These are phyloP conservation scores for Hypercompe scribonia DNA, from an alignment of 2,888 invertebrate species.

Conservation along the genomic window DNA sequence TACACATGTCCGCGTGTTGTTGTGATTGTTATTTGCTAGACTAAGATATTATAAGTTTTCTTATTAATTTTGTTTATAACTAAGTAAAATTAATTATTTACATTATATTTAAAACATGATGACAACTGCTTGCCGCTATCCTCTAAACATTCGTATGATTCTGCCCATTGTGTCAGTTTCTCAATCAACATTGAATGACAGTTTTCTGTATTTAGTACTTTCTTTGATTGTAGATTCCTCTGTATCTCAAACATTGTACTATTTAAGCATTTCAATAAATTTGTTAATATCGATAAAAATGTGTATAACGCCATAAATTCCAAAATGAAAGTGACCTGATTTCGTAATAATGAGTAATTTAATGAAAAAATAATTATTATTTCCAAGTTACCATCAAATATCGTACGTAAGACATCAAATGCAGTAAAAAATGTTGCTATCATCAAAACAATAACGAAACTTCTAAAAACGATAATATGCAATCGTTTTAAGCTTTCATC, in stretches of 20 bases:
- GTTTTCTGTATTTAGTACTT: not conserved
- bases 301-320: not conserved
- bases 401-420: not conserved
- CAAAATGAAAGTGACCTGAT: not conserved
- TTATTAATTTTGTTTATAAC: too few species aligned
- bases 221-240: not conserved
- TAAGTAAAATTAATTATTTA: too few species aligned
- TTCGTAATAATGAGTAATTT: not conserved
- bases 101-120: constrained; percentile 9
- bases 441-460: not conserved
- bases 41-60: too few species aligned
- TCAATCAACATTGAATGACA: not conserved
- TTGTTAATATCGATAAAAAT: not conserved
- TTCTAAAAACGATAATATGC: not conserved
- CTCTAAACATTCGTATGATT: constrained; percentile 2
- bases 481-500: not conserved
- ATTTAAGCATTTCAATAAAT: constrained; percentile 6
- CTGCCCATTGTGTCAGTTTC: constrained; percentile 8
- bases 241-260: not conserved
- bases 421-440: not conserved
- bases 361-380: not conserved
- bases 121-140: constrained; percentile 6
- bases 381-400: not conserved
- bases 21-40: too few species aligned
- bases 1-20: too few species aligned